Percentiles rank a stretch among this genome's conserved stretches.
Evolutionary conservation across 2,797 vertebrate genomes (phyloP).

Genomic region (Enteromius radiatus): DNA sequence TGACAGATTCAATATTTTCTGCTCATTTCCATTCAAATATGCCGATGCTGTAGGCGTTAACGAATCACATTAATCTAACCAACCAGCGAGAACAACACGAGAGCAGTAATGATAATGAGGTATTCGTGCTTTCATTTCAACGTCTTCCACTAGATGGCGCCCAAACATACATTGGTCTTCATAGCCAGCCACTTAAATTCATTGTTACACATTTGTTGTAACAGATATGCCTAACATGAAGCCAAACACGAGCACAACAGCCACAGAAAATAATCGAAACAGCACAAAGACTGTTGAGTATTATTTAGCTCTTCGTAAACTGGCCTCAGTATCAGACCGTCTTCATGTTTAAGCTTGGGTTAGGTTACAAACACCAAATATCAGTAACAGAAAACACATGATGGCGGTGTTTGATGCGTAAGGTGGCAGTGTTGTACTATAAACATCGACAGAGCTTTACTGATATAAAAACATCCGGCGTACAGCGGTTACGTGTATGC

Average conservation of each 20-base stretch:
- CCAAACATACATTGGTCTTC: background rate
- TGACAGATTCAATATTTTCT: background rate
- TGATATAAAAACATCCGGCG: background rate
- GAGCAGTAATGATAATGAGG: background rate
- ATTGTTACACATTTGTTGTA: background rate
- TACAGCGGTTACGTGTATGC: background rate
- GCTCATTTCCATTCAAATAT: background rate
- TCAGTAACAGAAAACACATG: background rate
- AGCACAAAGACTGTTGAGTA: background rate
- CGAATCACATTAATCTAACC: background rate
- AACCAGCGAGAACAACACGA: background rate
- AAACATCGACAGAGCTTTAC: background rate
- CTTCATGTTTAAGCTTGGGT: background rate
- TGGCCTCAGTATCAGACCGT: no score
- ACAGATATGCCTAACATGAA: background rate
- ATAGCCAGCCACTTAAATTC: background rate
- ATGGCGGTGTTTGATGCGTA: background rate
- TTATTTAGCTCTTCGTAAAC: background rate
- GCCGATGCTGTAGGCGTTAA: background rate
- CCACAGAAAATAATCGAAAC: background rate
- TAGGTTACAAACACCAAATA: background rate
- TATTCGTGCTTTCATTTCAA: background rate
- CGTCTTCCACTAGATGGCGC: background rate
- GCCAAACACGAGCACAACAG: background rate
- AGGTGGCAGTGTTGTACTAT: constrained; percentile 3